These are phyloP conservation scores for Lamprotornis superbus DNA, from an alignment of 2,113 vertebrate genomes.

Conservation along the genomic window DNA sequence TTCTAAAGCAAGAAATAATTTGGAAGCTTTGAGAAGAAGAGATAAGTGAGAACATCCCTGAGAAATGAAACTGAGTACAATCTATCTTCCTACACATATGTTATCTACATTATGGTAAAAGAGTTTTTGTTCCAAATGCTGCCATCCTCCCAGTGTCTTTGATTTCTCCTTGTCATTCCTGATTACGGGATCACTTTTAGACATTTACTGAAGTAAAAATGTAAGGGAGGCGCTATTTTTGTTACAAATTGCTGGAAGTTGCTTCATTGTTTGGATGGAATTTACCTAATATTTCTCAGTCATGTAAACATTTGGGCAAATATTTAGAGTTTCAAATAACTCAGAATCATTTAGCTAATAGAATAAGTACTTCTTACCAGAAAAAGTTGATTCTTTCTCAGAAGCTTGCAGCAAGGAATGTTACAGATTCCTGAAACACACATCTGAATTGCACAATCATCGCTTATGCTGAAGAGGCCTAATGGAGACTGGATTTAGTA, in stretches of 20 bases:
- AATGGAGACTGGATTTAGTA: background rate
- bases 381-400: background rate
- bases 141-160: background rate
- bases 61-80: background rate
- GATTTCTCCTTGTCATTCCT: background rate
- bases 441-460: background rate
- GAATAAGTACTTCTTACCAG: background rate
- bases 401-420: background rate
- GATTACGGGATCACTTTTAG: background rate
- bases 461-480: background rate
- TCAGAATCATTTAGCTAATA: background rate
- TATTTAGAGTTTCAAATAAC: background rate
- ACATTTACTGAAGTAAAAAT: background rate
- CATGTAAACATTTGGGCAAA: constrained; percentile 11
- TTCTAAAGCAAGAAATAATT: background rate
- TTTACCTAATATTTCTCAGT: background rate
- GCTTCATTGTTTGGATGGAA: constrained; percentile 28
- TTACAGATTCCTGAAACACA: background rate
- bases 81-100: background rate
- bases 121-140: background rate
- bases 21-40: background rate
- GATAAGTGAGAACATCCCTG: background rate
- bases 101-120: constrained; percentile 13
- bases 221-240: constrained; percentile 36
- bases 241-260: constrained; percentile 22